These are phyloP conservation scores for Clusia tigrina DNA, from an alignment of 2,888 invertebrate species.

Conservation along the genomic window DNA sequence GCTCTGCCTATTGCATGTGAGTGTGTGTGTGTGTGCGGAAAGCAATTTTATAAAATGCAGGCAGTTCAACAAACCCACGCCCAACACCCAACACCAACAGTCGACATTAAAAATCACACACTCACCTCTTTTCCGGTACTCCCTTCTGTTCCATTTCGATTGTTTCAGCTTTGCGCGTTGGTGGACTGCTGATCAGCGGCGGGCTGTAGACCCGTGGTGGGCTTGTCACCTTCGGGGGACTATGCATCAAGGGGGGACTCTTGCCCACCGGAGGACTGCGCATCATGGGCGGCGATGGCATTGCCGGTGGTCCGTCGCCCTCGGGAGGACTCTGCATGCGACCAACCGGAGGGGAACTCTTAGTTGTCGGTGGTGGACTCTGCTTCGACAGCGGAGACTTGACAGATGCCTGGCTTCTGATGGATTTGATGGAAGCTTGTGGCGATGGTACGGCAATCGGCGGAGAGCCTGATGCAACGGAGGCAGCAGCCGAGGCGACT, in stretches of 20 bases:
- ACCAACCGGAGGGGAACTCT: conserved; percentile 24
- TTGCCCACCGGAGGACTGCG: conserved; percentile 49
- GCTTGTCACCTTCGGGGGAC: conserved; percentile 54
- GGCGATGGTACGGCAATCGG: conserved; percentile 43
- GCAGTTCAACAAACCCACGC: not conserved
- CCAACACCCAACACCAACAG: not conserved
- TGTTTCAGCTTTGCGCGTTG: conserved; percentile 39
- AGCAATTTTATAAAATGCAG: not conserved
- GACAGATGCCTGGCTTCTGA: conserved; percentile 51
- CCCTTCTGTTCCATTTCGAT: conserved; percentile 22
- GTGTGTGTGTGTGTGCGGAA: not conserved
- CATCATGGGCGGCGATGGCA: conserved; percentile 55
- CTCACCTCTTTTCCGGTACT: conserved; percentile 36
- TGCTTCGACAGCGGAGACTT: conserved; percentile 43
- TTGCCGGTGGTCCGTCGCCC: conserved; percentile 53
- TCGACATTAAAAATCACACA: not conserved
- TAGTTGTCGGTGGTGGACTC: conserved; percentile 22
- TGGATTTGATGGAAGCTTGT: conserved; percentile 49
- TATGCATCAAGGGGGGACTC: conserved; percentile 54
- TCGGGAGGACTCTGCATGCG: conserved; percentile 50
- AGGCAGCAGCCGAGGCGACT: conserved; percentile 37
- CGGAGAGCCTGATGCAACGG: conserved; percentile 35
- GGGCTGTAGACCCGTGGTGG: conserved; percentile 57
- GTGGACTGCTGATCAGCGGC: conserved; percentile 55
- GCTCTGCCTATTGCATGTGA: not conserved